A percentile compares a stretch with the other conserved stretches of the same genome.
These are phyloP conservation scores for Hemichromis elongatus DNA, from an alignment of 2,113 vertebrate species.

Conservation along the genomic window DNA sequence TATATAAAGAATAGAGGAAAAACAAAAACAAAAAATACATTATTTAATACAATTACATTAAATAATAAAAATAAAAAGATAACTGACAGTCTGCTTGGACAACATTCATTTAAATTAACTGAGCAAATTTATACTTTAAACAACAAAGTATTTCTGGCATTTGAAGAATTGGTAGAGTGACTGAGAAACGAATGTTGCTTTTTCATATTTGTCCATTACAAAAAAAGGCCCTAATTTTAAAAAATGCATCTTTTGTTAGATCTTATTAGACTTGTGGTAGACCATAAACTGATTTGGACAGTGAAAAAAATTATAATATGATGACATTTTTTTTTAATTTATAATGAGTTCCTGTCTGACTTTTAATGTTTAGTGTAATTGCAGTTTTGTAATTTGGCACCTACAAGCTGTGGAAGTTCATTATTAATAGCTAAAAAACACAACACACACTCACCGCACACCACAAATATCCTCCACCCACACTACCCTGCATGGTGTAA, in stretches of 20 bases:
- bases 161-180: too few relatives aligned
- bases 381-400: background rate
- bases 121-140: background rate
- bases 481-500: background rate
- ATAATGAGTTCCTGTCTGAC: background rate
- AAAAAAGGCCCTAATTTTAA: too few relatives aligned
- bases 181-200: background rate
- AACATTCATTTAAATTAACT: background rate
- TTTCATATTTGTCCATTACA: background rate
- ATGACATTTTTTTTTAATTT: background rate
- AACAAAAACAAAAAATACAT: background rate
- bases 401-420: background rate
- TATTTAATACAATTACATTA: fast-evolving
- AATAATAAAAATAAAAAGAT: background rate
- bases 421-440: slow-evolving; percentile 4
- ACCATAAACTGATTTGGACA: background rate
- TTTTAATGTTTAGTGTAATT: background rate
- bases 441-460: background rate
- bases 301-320: background rate
- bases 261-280: background rate
- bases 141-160: background rate
- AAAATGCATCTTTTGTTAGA: background rate
- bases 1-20: background rate
- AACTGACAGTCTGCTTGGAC: background rate
- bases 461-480: background rate